Conservation (phyloP, 1,140 invertebrate genomes). For the Zaprionus inermis region DNA sequence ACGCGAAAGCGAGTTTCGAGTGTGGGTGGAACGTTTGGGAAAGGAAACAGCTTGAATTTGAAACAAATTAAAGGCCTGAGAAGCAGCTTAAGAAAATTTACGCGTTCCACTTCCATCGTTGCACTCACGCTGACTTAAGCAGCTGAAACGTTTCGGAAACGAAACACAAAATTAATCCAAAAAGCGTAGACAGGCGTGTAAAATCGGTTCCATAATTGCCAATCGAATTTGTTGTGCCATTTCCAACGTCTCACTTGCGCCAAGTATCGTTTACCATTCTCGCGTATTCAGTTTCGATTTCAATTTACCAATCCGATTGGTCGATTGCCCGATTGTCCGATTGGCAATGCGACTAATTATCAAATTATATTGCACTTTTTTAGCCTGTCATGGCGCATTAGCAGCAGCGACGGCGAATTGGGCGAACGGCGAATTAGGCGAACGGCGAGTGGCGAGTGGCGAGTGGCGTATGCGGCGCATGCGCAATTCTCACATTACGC, state of each 20-base stretch:
- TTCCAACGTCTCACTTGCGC: neutral
- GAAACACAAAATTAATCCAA: neutral
- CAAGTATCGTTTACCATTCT: conserved; percentile 30
- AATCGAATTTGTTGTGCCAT: neutral
- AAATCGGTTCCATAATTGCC: no score
- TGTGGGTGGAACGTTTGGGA: no score
- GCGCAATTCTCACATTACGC: conserved; percentile 66
- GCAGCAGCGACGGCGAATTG: conserved; percentile 37
- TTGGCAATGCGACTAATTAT: conserved; percentile 57
- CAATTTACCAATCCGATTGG: conserved; percentile 4
- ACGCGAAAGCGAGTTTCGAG: no score
- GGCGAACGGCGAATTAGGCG: conserved; percentile 14
- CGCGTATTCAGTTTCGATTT: conserved; percentile 3
- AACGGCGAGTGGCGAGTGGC: neutral
- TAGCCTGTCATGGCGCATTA: conserved; percentile 63
- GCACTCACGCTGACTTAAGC: no score
- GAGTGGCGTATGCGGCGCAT: conserved; percentile 53
- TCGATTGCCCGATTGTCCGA: neutral
- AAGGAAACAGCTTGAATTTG: neutral
- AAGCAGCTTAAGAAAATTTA: no score
- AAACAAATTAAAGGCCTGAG: no score
- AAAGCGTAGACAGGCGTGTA: no score
- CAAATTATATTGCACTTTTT: conserved; percentile 60
- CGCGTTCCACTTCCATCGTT: no score
- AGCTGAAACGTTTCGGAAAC: neutral